Conservation (phyloP, 2,797 vertebrate species). For the Hoplostethus mediterraneus region DNA sequence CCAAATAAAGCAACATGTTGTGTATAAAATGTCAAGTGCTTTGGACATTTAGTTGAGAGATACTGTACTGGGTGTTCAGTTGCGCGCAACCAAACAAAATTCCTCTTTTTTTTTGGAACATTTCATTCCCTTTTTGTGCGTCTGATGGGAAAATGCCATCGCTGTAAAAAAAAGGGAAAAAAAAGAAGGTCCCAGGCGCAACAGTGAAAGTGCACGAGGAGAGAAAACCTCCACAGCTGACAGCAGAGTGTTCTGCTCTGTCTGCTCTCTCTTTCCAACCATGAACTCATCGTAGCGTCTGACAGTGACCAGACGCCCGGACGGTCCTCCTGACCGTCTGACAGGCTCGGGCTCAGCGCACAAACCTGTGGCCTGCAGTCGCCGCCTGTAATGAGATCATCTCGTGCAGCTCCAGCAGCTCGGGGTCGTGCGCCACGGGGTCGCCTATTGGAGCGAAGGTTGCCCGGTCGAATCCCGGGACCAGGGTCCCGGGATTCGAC, state of each 20-base stretch:
- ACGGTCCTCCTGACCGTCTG: constrained; percentile 36
- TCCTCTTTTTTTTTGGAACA: constrained; percentile 19
- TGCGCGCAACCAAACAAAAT: constrained; percentile 37
- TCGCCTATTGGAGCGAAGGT: too few relatives aligned
- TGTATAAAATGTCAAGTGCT: neutral
- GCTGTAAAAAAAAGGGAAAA: neutral
- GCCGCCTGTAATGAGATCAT: constrained; percentile 19
- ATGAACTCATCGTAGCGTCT: constrained; percentile 46
- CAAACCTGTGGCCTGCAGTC: constrained; percentile 35
- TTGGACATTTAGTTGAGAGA: constrained; percentile 11
- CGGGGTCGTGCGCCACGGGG: too few relatives aligned
- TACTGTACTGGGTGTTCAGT: neutral
- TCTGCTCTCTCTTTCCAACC: constrained; percentile 22
- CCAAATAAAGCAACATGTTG: neutral
- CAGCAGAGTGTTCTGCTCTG: neutral
- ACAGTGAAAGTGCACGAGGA: neutral
- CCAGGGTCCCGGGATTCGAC: too few relatives aligned
- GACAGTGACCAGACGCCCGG: constrained; percentile 61
- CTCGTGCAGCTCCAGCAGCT: constrained; percentile 20
- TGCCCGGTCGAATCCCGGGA: neutral
- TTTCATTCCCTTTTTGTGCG: constrained; percentile 4
- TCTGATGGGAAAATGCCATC: constrained; percentile 4
- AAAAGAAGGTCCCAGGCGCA: neutral
- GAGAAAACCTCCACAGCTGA: constrained; percentile 26
- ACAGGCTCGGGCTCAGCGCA: constrained; percentile 31